Evolutionary conservation across 2,797 vertebrate genomes (phyloP).

Genomic region (Cossypha caffra): DNA sequence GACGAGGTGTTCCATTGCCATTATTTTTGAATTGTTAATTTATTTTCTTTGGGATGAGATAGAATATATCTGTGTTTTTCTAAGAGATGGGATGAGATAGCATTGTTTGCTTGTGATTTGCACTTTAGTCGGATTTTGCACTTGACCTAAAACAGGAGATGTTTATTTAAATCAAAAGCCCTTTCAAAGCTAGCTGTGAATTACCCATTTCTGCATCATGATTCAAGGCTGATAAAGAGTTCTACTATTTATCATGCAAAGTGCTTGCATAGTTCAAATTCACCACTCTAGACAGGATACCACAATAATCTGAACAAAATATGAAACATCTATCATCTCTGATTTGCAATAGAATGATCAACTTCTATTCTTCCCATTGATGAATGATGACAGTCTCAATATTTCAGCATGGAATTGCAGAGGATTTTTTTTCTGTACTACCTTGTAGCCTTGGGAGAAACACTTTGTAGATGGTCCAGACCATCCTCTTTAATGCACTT

Average conservation of each 20-base stretch:
- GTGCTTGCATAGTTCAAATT: slow-evolving; percentile 11
- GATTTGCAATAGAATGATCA: slow-evolving; percentile 6
- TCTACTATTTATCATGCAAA: slow-evolving; percentile 22
- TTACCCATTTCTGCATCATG: slow-evolving; percentile 3
- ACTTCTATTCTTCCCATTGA: neutral
- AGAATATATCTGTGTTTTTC: neutral
- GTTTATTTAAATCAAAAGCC: neutral
- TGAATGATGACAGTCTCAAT: neutral
- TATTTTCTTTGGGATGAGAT: neutral
- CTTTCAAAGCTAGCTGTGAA: slow-evolving; percentile 5
- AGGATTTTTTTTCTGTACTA: neutral
- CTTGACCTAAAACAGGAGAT: slow-evolving; percentile 25
- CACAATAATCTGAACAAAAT: slow-evolving; percentile 23
- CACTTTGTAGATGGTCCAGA: neutral
- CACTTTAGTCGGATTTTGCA: neutral
- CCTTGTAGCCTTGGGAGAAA: neutral
- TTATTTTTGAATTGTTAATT: neutral
- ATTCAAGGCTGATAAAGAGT: slow-evolving; percentile 18
- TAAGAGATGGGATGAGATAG: neutral
- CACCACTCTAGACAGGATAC: neutral
- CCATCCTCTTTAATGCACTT: neutral
- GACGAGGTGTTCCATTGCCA: neutral
- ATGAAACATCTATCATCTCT: neutral
- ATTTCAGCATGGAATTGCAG: neutral
- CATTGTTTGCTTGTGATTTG: neutral